phyloP scores from a whole-genome alignment of 2,113 vertebrate species.

The Galbula dea region DNA sequence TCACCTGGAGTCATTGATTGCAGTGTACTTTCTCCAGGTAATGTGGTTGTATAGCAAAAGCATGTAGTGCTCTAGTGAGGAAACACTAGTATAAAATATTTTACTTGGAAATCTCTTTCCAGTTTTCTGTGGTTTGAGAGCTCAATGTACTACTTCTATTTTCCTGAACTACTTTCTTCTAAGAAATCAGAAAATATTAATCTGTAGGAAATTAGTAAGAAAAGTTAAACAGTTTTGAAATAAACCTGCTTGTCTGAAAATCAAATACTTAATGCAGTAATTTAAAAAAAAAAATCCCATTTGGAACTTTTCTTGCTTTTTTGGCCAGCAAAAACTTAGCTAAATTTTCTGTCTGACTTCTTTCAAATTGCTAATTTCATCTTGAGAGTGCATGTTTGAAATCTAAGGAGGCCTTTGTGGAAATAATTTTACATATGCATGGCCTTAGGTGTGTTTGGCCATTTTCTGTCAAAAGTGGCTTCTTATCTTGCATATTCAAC shows the following conservation, averaged over 20 bases:
- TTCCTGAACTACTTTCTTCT: not conserved
- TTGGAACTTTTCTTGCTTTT: not conserved
- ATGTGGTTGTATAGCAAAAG: not conserved
- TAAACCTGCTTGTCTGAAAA: not conserved
- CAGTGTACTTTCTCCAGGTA: not conserved
- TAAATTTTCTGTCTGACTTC: not conserved
- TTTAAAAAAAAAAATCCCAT: not conserved
- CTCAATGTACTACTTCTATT: not conserved
- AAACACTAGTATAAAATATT: not conserved
- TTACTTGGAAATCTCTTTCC: not conserved
- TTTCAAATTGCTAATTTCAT: not conserved
- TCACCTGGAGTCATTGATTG: not conserved
- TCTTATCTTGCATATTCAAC: not conserved
- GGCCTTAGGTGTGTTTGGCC: accelerated
- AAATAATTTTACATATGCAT: not conserved
- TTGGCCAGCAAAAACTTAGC: not conserved
- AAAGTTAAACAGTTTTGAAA: not conserved
- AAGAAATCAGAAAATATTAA: not conserved
- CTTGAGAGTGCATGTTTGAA: not conserved
- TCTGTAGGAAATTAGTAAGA: not conserved
- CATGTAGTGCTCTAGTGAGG: not conserved
- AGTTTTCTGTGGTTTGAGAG: not conserved
- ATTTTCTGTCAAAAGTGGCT: not conserved
- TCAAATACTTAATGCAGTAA: not conserved
- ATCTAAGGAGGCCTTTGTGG: not conserved